Evolutionary conservation across 2,888 invertebrate genomes (phyloP).

Genomic region (Rhagophthalmus giganteus): DNA sequence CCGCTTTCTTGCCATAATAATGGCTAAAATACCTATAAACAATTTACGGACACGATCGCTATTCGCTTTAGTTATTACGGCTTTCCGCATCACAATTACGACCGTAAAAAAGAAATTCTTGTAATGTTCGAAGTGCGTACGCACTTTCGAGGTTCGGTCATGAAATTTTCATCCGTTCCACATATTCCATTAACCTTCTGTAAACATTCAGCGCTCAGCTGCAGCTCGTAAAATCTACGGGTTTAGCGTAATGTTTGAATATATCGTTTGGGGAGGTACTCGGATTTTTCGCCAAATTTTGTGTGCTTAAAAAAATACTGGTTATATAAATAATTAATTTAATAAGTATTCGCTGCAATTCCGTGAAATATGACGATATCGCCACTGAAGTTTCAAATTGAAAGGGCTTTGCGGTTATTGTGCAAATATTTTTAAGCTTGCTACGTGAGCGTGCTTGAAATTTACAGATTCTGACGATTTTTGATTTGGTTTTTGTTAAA

Average conservation of each 20-base stretch:
- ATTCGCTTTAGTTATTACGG: not conserved
- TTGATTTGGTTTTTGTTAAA: no score
- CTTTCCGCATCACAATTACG: slow-evolving; percentile 5
- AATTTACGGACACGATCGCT: not conserved
- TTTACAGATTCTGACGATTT: no score
- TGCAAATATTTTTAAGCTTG: no score
- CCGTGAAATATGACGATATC: no score
- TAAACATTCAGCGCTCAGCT: slow-evolving; percentile 35
- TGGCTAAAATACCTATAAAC: slow-evolving; percentile 4
- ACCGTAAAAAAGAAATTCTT: slow-evolving; percentile 10
- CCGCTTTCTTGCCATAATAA: slow-evolving; percentile 6
- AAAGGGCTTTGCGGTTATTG: no score
- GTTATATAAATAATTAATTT: no score
- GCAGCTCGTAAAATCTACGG: slow-evolving; percentile 31
- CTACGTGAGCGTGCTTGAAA: no score
- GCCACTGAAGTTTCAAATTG: no score
- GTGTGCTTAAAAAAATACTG: no score
- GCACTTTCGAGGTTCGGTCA: slow-evolving; percentile 16
- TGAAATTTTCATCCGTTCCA: slow-evolving; percentile 32
- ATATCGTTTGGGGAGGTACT: slow-evolving; percentile 4
- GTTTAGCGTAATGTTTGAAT: slow-evolving; percentile 18
- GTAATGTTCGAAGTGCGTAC: slow-evolving; percentile 6
- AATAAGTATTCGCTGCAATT: no score
- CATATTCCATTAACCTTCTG: slow-evolving; percentile 36
- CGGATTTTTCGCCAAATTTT: slow-evolving; percentile 4